Base-by-base conservation (phyloP, 2,113 vertebrate species). In the Oreochromis niloticus region DNA sequence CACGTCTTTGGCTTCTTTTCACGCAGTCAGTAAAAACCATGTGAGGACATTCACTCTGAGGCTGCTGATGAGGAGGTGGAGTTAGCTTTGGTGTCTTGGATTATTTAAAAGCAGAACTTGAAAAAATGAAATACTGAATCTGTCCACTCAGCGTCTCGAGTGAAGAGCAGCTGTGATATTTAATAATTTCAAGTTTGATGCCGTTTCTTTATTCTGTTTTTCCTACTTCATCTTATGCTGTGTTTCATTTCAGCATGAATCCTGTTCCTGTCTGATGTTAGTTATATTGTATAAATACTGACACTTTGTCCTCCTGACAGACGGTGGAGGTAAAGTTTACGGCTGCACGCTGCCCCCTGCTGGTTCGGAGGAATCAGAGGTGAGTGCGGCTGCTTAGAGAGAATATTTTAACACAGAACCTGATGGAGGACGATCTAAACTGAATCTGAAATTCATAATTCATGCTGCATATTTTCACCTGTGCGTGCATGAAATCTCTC, bases 331-430 rank as follows among this genome's bases (percentile, higher is more conserved):
- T 94, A 84, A 95, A 92, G 81, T 96, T 10, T 97, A 97, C 13
- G 96, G 97, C 50, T 97, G 97, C 85, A 94, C 90, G 0, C 93
- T 96, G 82, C 97, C 97, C 2, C 97, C 96, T 10, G 94, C 93
- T 50, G 95, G 96, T 11, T 98, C 97, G 0, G 97, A 97, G 87
- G 97, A 95, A 6, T 98, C 97, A 3, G 97, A 98, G 97, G 98
- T 84, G 50, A 3, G 90, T 32, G 34, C 4, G 0, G 41, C 24
- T 19, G 41, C 41, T 24, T 43, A 16, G n/a, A 71, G 3, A 71
- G 14, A 48, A 11, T 7, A 17, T 75, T 75, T 36, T 63, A 0
- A 7, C 59, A 63, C 17, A 61, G 56, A 61, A 1, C 59, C 17
- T 63, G 59, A 63, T 0, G 59, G 4, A 36, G 6, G 59, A 63